A percentile compares a stretch with the other conserved stretches of the same genome.
phyloP scores from a whole-genome alignment of 1,140 invertebrate species.

The Diploscapter pachys region DNA sequence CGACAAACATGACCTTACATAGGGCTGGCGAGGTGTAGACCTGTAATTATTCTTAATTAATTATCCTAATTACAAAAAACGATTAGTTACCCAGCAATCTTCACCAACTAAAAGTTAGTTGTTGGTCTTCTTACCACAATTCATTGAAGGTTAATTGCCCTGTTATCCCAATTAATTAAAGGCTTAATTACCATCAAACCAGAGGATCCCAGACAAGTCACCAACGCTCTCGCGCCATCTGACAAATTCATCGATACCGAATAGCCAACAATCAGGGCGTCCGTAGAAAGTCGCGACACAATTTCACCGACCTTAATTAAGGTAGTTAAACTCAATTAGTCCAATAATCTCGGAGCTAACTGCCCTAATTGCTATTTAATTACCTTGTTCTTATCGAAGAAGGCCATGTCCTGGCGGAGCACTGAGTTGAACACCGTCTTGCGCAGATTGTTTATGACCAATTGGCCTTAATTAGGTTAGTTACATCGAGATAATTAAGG shows the following conservation, averaged over 20 bases:
- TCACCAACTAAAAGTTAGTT: too few species aligned
- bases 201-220: conserved; percentile 75
- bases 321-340: neutral
- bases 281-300: conserved; percentile 81
- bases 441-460: conserved; percentile 78
- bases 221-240: conserved; percentile 79
- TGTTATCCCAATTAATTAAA: too few species aligned
- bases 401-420: conserved; percentile 82
- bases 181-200: too few species aligned
- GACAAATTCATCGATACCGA: conserved; percentile 88
- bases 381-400: conserved; percentile 80
- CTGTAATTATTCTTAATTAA: conserved; percentile 47
- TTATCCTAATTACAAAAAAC: neutral
- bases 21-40: conserved; percentile 81
- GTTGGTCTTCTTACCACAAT: too few species aligned
- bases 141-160: too few species aligned
- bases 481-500: too few species aligned
- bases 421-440: conserved; percentile 79
- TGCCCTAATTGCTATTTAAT: neutral
- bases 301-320: conserved; percentile 78
- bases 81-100: conserved; percentile 3
- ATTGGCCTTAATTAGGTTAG: conserved; percentile 68
- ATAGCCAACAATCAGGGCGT: conserved; percentile 83
- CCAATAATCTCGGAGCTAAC: neutral
- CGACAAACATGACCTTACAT: conserved; percentile 75